phyloP scores from a whole-genome alignment of 2,113 vertebrate genomes.

The Stomatorhinus ivindoensis region DNA sequence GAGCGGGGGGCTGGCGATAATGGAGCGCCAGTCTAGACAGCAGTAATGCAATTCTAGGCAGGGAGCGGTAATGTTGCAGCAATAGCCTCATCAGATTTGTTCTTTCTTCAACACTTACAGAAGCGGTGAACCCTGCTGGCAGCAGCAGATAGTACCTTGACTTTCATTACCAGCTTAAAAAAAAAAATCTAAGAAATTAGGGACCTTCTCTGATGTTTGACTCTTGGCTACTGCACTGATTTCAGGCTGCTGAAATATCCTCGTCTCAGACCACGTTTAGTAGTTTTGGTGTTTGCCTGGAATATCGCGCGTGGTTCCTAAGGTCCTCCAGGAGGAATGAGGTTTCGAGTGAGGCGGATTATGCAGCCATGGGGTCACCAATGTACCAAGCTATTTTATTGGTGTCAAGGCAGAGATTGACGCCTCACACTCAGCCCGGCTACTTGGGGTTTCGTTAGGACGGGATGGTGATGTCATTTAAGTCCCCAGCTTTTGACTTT shows the following conservation, averaged over 20 bases:
- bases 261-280: neutral
- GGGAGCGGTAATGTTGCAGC: neutral
- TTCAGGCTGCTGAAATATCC: neutral
- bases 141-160: conserved; percentile 39
- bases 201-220: neutral
- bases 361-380: neutral
- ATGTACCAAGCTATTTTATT: neutral
- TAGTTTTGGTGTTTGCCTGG: neutral
- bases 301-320: neutral
- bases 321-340: neutral
- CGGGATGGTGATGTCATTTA: too few relatives aligned
- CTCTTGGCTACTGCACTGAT: neutral
- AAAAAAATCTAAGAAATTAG: neutral
- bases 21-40: neutral
- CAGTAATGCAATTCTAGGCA: neutral
- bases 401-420: neutral
- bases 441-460: too few relatives aligned
- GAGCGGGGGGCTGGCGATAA: neutral
- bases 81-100: conserved; percentile 18
- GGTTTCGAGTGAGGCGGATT: neutral
- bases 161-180: conserved; percentile 39
- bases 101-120: conserved; percentile 27
- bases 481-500: neutral
- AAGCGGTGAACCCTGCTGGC: neutral
- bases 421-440: neutral